Percentiles rank a stretch among this genome's conserved stretches.
phyloP scores from a whole-genome alignment of 2,888 invertebrate genomes.

The Aelia acuminata region DNA sequence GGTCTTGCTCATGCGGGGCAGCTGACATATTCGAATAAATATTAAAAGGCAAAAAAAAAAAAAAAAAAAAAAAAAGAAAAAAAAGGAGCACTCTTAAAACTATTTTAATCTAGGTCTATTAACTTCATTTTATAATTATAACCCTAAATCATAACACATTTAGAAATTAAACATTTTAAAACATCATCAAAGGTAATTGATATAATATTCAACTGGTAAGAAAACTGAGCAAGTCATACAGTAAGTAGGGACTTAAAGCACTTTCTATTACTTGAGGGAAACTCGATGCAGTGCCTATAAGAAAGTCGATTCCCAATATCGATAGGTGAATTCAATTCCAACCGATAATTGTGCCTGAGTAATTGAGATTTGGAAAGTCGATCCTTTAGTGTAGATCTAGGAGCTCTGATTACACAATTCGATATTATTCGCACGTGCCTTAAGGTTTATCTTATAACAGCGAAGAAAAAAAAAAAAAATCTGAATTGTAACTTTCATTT shows the following conservation, averaged over 20 bases:
- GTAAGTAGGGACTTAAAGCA: background rate
- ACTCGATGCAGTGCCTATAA: background rate
- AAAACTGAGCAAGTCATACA: too few relatives aligned
- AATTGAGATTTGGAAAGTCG: constrained; percentile 1
- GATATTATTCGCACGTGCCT: background rate
- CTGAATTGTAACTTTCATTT: background rate
- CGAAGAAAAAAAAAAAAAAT: background rate
- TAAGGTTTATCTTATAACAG: background rate
- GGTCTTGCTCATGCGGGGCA: too few relatives aligned
- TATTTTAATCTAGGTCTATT: too few relatives aligned
- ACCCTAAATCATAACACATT: too few relatives aligned
- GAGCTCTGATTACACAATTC: background rate
- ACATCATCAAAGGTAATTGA: background rate
- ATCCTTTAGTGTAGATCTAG: background rate
- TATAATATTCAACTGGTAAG: too few relatives aligned
- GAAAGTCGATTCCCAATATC: constrained; percentile 24
- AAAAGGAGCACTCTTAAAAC: too few relatives aligned
- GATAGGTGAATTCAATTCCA: background rate
- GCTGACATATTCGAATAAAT: too few relatives aligned
- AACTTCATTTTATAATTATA: too few relatives aligned
- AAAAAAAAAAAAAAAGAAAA: too few relatives aligned
- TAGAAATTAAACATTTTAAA: background rate
- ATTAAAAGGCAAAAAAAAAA: too few relatives aligned
- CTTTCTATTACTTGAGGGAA: constrained; percentile 2
- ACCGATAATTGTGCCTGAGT: background rate